Evolutionary conservation across 2,113 vertebrate species (phyloP).

Genomic region (Apistogramma diplotaenia): DNA sequence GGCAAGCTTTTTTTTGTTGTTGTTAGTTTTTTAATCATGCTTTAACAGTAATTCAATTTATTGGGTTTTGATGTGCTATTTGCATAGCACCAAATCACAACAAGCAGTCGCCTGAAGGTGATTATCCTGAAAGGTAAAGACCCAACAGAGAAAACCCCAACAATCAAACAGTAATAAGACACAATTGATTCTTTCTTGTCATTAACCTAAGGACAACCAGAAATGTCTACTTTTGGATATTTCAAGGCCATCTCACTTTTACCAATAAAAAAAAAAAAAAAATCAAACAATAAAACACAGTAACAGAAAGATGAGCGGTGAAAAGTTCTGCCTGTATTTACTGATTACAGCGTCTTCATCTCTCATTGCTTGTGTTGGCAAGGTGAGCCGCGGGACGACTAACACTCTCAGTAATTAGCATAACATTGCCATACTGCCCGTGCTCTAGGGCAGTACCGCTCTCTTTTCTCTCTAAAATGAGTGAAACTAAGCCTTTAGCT

Average conservation of each 20-base stretch:
- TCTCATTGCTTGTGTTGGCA: not conserved
- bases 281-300: not conserved
- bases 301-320: not conserved
- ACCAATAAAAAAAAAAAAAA: not conserved
- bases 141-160: too few relatives aligned
- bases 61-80: not conserved
- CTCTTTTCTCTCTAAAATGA: conserved; percentile 47
- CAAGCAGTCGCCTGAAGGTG: too few relatives aligned
- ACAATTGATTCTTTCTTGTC: not conserved
- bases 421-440: conserved; percentile 3
- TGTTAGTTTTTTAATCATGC: not conserved
- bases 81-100: too few relatives aligned
- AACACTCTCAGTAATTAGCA: conserved; percentile 28
- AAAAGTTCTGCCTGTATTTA: not conserved
- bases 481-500: conserved; percentile 60
- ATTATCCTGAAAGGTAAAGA: too few relatives aligned
- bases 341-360: not conserved
- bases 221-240: not conserved
- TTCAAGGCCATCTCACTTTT: not conserved
- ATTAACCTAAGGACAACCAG: not conserved
- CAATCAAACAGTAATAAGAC: too few relatives aligned
- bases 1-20: too few relatives aligned
- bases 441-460: conserved; percentile 2
- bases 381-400: not conserved
- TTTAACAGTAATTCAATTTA: too few relatives aligned